Evolutionary conservation across 2,888 invertebrate genomes (phyloP).

Genomic region (Seira musarum): DNA sequence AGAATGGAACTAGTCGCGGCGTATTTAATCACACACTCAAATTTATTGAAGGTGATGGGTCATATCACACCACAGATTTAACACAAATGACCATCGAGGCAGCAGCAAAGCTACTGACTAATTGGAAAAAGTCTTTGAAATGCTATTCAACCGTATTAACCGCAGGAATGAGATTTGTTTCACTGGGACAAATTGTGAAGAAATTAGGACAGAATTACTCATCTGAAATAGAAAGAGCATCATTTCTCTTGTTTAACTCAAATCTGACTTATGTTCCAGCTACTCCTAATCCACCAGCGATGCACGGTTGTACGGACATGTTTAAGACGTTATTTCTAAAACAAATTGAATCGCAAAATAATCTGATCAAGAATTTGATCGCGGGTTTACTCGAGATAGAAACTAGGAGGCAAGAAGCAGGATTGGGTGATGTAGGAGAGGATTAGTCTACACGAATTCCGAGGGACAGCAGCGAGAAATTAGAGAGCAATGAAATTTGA

Average conservation of each 20-base stretch:
- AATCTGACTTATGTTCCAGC: slow-evolving; percentile 26
- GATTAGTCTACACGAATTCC: too few species aligned
- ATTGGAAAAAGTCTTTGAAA: slow-evolving; percentile 58
- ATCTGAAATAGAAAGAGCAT: slow-evolving; percentile 45
- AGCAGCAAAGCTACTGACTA: slow-evolving; percentile 33
- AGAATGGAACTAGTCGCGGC: neutral
- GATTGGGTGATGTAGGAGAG: too few species aligned
- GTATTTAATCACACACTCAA: neutral
- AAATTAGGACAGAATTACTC: slow-evolving; percentile 45
- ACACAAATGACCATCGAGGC: slow-evolving; percentile 30
- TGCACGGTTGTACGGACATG: too few species aligned
- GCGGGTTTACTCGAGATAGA: too few species aligned
- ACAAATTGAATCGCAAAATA: too few species aligned
- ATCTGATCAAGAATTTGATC: too few species aligned
- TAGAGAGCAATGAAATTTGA: too few species aligned
- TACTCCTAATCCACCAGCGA: too few species aligned
- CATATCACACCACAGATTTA: slow-evolving; percentile 45
- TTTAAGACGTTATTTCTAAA: too few species aligned
- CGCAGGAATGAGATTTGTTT: slow-evolving; percentile 47
- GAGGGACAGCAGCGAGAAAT: too few species aligned
- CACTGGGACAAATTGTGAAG: slow-evolving; percentile 52
- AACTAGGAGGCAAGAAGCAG: too few species aligned
- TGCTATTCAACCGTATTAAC: slow-evolving; percentile 37
- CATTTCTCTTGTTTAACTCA: slow-evolving; percentile 43
- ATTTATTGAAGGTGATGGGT: slow-evolving; percentile 50